Percentiles rank a stretch among this genome's conserved stretches.
Evolutionary conservation across 2,888 invertebrate genomes (phyloP).

Genomic region (Scelioninae gen. 1): DNA sequence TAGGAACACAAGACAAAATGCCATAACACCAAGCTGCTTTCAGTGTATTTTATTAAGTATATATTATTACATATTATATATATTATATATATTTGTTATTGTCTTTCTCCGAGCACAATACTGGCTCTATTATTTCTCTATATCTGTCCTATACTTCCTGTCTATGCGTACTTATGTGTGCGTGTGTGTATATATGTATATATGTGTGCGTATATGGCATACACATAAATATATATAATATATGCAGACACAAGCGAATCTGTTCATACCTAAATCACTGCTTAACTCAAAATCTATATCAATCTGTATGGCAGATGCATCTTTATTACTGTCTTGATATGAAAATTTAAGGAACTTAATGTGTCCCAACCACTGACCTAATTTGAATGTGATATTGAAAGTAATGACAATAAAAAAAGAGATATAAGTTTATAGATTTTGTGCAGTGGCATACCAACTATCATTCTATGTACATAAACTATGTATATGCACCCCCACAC

Average conservation of each 20-base stretch:
- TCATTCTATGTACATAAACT: too few species aligned
- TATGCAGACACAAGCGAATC: constrained; percentile 45
- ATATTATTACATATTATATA: constrained; percentile 73
- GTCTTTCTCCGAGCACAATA: constrained; percentile 76
- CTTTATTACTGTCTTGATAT: too few species aligned
- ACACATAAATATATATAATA: constrained; percentile 44
- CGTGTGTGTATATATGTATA: constrained; percentile 67
- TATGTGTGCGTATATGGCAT: constrained; percentile 64
- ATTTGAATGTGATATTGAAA: too few species aligned
- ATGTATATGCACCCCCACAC: constrained; percentile 71
- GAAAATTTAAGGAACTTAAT: too few species aligned
- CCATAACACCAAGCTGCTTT: constrained; percentile 84
- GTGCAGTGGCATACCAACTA: too few species aligned
- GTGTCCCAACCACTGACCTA: too few species aligned
- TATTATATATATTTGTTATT: constrained; percentile 74
- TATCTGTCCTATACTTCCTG: constrained; percentile 78
- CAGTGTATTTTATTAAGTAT: constrained; percentile 82
- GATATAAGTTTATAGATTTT: too few species aligned
- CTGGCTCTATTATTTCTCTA: constrained; percentile 77
- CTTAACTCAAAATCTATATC: constrained; percentile 59
- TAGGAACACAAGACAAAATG: constrained; percentile 78
- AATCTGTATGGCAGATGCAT: constrained; percentile 30
- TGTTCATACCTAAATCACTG: constrained; percentile 48
- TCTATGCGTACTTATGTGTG: constrained; percentile 71
- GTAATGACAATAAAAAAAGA: too few species aligned